Conservation (phyloP, 2,113 vertebrate genomes). For the Caranx ignobilis region DNA sequence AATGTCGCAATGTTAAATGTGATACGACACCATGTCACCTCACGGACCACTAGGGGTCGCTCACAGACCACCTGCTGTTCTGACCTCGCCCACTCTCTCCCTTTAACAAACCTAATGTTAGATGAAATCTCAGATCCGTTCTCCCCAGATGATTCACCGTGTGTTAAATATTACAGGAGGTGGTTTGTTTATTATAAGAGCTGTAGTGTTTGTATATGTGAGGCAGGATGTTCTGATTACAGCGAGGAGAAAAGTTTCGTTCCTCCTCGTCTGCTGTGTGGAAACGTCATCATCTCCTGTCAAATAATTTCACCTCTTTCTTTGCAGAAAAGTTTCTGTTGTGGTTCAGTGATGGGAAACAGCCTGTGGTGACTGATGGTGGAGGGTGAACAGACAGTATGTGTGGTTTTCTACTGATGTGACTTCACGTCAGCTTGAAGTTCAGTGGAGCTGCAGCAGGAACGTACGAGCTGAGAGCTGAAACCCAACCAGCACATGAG, state of each 20-base stretch:
- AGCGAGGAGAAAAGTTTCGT: too few relatives aligned
- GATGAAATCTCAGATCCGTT: neutral
- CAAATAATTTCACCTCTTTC: neutral
- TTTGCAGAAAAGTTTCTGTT: neutral
- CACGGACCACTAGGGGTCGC: too few relatives aligned
- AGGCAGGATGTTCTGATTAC: neutral
- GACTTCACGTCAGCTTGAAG: neutral
- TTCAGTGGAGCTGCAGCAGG: neutral
- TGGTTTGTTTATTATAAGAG: constrained; percentile 23
- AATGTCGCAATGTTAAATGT: too few relatives aligned
- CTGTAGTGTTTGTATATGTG: neutral
- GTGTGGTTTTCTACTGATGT: neutral
- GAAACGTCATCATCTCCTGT: neutral
- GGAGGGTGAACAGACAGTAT: too few relatives aligned
- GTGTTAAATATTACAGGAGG: constrained; percentile 31
- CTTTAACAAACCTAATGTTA: too few relatives aligned
- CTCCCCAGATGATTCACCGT: constrained; percentile 18
- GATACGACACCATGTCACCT: too few relatives aligned
- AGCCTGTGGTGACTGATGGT: too few relatives aligned
- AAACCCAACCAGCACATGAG: too few relatives aligned
- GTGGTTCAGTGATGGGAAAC: neutral
- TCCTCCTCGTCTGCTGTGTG: neutral
- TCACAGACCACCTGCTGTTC: too few relatives aligned
- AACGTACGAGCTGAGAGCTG: neutral
- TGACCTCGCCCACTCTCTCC: too few relatives aligned